Evolutionary conservation across 2,113 vertebrate species (phyloP), one percentile per base, ranked within the genome.

Genomic region (Alectura lathami): DNA sequence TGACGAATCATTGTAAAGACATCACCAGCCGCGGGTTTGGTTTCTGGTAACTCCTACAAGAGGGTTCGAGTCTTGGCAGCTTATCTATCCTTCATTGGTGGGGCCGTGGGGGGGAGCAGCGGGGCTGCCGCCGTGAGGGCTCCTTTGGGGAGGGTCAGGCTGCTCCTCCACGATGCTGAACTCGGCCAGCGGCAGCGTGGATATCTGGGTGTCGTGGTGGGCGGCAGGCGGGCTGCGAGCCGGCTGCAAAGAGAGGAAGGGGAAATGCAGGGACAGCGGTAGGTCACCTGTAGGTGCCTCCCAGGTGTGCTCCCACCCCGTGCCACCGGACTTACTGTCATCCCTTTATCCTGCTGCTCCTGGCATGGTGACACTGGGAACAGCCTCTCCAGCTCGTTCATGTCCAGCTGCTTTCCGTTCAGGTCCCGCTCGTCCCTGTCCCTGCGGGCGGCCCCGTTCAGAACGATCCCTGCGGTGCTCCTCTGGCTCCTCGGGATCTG

Each of bases 371-470:
- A 87, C 2, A 96, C 93, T 74, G 98, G 98, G 94, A 99, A 99
- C 56, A 99, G 97, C 89, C 98, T 98, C 95, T 99, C 98, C 75
- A 99, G 98, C 92, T 99, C 99, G 4, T 99, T 99, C 96, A 97
- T 89, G 70, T 99, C 98, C 96, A 98, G 95, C 77, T 91, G 98
- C 84, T 98, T 98, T 11, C 89, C 95, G 0, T 89, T 90, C 47
- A 93, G 73, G 66, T 97, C 97, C 17, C 96, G 97, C 67, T 97
- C 97, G 2, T 98, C 98, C 85, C 94, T 96, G 80, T 97, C 98
- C 96, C 97, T 95, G 86, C 79, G 83, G 79, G 95, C 75, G 0
- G 93, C 83, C 20, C 98, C 98, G 0, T 98, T 99, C 76, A 98
- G 97, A 75, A 97, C 89, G 15, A 97, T 94, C 59, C 98, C 59